phyloP scores from a whole-genome alignment of 2,113 vertebrate genomes.

The Terrapene triunguis region DNA sequence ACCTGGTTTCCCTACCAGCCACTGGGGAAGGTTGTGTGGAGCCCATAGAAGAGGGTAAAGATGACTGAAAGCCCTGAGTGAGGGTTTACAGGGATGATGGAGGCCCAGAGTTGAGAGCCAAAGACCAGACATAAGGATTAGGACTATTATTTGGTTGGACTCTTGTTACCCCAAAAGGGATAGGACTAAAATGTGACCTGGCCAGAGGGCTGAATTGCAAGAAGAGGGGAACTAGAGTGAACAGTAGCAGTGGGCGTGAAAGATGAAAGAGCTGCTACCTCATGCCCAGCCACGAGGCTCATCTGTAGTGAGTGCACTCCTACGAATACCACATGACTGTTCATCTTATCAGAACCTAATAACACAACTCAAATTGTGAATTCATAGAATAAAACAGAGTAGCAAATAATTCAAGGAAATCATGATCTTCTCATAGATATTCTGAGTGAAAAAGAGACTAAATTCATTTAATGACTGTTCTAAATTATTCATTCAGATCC shows the following conservation, averaged over 20 bases:
- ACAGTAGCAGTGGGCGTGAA: background rate
- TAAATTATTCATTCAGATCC: background rate
- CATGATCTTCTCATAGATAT: background rate
- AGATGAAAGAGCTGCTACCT: background rate
- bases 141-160: background rate
- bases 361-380: background rate
- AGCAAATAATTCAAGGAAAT: background rate
- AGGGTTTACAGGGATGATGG: background rate
- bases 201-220: background rate
- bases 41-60: background rate
- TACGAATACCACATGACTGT: background rate
- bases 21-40: background rate
- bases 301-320: background rate
- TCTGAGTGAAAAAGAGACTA: accelerated
- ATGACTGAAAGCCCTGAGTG: background rate
- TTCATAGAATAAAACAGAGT: background rate
- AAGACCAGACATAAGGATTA: background rate
- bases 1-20: background rate
- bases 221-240: background rate
- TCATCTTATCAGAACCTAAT: background rate
- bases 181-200: background rate
- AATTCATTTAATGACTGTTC: background rate
- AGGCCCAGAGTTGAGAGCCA: background rate
- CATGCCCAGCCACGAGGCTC: background rate
- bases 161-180: background rate